Conservation (phyloP, 2,113 vertebrate species). For the Gasterosteus aculeatus region DNA sequence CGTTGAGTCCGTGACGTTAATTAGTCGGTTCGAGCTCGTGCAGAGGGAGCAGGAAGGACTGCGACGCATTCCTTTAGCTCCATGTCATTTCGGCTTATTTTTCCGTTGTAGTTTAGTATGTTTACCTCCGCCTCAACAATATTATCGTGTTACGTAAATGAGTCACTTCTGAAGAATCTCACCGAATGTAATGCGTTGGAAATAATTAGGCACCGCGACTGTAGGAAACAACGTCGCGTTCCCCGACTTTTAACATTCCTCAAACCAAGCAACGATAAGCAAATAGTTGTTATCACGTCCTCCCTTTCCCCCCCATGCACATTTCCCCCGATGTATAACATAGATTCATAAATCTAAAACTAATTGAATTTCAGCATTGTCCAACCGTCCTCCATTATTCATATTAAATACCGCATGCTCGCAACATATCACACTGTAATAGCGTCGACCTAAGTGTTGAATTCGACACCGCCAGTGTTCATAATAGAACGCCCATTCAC, state of each 20-base stretch:
- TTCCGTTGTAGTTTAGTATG: background rate
- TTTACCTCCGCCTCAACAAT: background rate
- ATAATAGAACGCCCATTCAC: background rate
- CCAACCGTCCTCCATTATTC: background rate
- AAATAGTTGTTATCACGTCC: background rate
- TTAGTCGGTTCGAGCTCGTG: background rate
- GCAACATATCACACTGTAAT: background rate
- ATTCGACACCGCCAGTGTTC: background rate
- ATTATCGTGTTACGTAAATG: rapidly evolving
- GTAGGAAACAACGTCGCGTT: background rate
- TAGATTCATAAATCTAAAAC: background rate
- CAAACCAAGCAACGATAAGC: background rate
- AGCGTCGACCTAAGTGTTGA: background rate
- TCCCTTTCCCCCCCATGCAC: background rate
- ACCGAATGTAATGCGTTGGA: no score
- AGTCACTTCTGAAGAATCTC: background rate
- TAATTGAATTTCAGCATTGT: background rate
- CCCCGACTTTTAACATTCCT: background rate
- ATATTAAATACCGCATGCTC: background rate
- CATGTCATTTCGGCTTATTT: background rate
- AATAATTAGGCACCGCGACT: background rate
- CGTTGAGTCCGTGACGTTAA: background rate
- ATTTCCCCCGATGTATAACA: background rate
- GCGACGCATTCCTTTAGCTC: background rate
- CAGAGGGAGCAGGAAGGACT: background rate